Evolutionary conservation across 2,113 vertebrate genomes (phyloP).

Genomic region (Ophthalmolycus amberensis): DNA sequence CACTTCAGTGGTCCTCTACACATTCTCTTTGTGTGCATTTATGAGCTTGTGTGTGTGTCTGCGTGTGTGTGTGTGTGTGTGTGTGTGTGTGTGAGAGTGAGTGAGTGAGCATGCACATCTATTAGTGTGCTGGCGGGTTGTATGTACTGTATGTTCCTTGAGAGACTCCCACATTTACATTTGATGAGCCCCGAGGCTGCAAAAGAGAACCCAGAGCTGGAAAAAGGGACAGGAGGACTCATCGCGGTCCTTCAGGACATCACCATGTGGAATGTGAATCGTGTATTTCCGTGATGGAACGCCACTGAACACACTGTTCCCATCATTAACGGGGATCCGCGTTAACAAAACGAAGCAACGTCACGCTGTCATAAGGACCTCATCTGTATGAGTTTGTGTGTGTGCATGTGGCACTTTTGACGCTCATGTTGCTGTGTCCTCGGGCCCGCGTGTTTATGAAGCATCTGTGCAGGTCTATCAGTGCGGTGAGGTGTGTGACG

Average conservation of each 20-base stretch:
- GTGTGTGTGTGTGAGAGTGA: constrained; percentile 27
- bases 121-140: constrained; percentile 40
- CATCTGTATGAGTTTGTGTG: background rate
- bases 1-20: constrained; percentile 65
- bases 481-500: constrained; percentile 60
- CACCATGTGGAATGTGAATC: constrained; percentile 4
- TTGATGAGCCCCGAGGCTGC: constrained; percentile 55
- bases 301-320: constrained; percentile 47
- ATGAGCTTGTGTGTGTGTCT: constrained; percentile 14
- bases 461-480: constrained; percentile 72
- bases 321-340: constrained; percentile 50
- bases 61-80: constrained; percentile 24
- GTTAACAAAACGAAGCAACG: constrained; percentile 50
- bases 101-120: constrained; percentile 27
- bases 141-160: constrained; percentile 32
- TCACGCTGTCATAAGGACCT: constrained; percentile 38
- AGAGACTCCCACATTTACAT: constrained; percentile 63
- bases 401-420: background rate
- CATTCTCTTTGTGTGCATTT: constrained; percentile 31
- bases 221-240: constrained; percentile 7
- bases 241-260: constrained; percentile 19
- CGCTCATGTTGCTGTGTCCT: constrained; percentile 50
- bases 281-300: constrained; percentile 28
- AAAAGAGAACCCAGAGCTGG: constrained; percentile 12
- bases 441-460: constrained; percentile 50